Base-by-base conservation (phyloP, 2,113 vertebrate species). In the Lepus americanus region DNA sequence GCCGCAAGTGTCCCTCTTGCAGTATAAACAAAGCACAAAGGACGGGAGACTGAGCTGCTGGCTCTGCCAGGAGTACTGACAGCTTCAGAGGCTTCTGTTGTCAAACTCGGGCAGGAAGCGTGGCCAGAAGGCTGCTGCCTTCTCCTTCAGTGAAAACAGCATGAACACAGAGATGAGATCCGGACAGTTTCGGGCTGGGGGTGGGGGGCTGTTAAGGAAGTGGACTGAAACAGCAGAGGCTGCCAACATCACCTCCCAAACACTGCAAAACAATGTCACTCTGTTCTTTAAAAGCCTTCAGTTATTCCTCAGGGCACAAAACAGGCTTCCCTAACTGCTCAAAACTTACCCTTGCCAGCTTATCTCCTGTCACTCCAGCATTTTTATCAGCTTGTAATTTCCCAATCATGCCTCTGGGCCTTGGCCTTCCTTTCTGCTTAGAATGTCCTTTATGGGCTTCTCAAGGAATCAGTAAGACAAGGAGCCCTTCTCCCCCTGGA, bases 271-370 rank as follows among this genome's bases (percentile, higher is more conserved):
- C 44, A 92, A 70, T 20, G 3, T 73, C 9, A 25, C 67, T 91
- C 76, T 74, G 66, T 31, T 74, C 59, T 91, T 86, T 61, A 87
- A 67, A 66, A 87, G 16, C 73, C 49, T 87, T 90, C 44, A n/a
- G 72, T 64, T 73, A 87, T 36, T 67, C 59, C 36, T 84, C 55
- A 64, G 22, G 22, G 9, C 53, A 80, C 36, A 39, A 78, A 72
- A 72, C 1, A 70, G 70, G 53, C 61, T 39, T 81, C 73, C 73
- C 55, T 64, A 67, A 63, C 16, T 49, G 8, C 29, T 92, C 70
- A 39, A 53, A 69, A 51, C 39, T 63, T 51, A 85, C 73, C 79
- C 23, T 77, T 39, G 59, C 8, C 67, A 10, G 5, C 72, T 90
- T 67, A 55, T 61, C 51, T 81, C 44, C 33, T 36, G 33, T n/a